phyloP scores from a whole-genome alignment of 1,140 invertebrate species.

The Zaprionus africanus region DNA sequence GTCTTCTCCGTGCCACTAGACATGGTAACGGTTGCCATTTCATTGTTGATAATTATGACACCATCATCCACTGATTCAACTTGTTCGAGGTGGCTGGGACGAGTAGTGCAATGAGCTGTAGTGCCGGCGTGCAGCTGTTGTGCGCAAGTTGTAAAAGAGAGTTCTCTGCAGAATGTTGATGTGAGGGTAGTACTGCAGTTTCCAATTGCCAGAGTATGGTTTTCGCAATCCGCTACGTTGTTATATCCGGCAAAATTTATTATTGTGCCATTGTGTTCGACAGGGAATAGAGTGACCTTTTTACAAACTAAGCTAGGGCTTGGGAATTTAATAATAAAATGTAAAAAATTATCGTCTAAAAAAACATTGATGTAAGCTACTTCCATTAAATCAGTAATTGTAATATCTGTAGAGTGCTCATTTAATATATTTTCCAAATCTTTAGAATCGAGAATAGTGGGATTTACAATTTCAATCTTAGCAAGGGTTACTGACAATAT shows the following conservation, averaged over 20 bases:
- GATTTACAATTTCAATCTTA: constrained; percentile 6
- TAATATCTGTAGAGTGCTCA: constrained; percentile 16
- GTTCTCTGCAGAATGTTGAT: constrained; percentile 11
- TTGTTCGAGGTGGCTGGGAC: constrained; percentile 3
- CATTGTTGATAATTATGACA: constrained; percentile 12
- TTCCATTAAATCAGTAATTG: constrained; percentile 15
- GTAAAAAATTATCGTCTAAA: constrained; percentile 43
- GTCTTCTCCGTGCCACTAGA: constrained; percentile 1
- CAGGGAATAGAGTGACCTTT: constrained; percentile 2
- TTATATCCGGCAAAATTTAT: neutral
- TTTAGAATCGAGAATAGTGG: constrained; percentile 7
- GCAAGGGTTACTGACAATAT: constrained; percentile 24
- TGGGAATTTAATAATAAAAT: constrained; percentile 49
- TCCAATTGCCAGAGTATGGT: neutral
- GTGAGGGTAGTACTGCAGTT: constrained; percentile 11
- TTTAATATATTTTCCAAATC: constrained; percentile 7
- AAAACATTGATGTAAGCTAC: constrained; percentile 42
- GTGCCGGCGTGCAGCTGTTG: constrained; percentile 14
- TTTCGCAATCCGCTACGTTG: constrained; percentile 3
- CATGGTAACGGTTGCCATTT: neutral
- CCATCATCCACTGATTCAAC: neutral
- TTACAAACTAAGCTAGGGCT: constrained; percentile 21
- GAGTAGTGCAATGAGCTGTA: constrained; percentile 9
- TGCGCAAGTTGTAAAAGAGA: constrained; percentile 7
- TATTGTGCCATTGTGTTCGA: constrained; percentile 15